Evolutionary conservation across 2,888 invertebrate genomes (phyloP), one percentile per base, ranked within the genome.

Genomic region (Pycnomerus fuliginosus): DNA sequence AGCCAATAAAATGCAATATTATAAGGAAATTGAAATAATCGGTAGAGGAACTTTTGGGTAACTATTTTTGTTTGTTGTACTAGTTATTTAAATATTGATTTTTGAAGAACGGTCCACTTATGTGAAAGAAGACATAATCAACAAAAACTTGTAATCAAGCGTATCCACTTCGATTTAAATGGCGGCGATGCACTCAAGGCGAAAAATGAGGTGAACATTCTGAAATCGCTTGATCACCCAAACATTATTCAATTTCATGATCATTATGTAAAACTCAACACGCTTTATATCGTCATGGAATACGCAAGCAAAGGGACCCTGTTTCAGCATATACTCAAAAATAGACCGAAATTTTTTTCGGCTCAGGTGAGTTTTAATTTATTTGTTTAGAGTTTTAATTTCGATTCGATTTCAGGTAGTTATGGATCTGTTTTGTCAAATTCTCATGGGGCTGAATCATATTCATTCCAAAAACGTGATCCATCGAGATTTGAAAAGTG

Each of bases 401-500:
- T n/a, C n/a, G n/a, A n/a, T n/a, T n/a, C n/a, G n/a, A n/a, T 62
- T 75, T 75, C 72, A 86, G 85, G 79, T 79, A 65, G 82, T 87
- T 13, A 71, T 87, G 58, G 78, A 80, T 61, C 79, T 81, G 55
- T 84, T 85, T 64, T 77, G 81, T 39, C 87, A 90, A 78, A 79
- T 91, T 52, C 70, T 87, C 22, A 73, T 87, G 51, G 90, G 89
- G 14, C 77, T 92, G 8, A 79, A 88, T 64, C 87, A 90, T 62
- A 85, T 92, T 31, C 92, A 92, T 65, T 78, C 76, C 15, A 80
- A 84, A 57, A 80, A 84, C 56, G 84, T 91, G 40, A 80, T 92
- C 33, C 91, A 92, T 65, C 75, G 91, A 57, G 92, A 92, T 71
- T 74, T 92, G 44, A 92, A 88, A 72, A 84, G 89, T 3, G 88